A percentile compares a stretch with the other conserved stretches of the same genome.
Evolutionary conservation across 2,888 invertebrate species (phyloP).

Genomic region (Caenorhabditis sp.): DNA sequence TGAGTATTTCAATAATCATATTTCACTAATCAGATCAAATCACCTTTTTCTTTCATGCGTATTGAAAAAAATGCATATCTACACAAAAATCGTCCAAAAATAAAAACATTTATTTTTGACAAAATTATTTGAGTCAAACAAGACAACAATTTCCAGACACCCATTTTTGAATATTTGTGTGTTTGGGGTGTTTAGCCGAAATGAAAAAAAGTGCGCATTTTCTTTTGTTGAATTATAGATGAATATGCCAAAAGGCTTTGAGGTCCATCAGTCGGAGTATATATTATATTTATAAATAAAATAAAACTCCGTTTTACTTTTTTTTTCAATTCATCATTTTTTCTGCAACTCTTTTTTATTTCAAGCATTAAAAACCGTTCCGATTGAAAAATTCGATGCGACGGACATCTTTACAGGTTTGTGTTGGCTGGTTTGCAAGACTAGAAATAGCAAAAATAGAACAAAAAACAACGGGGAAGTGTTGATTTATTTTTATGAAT

Average conservation of each 20-base stretch:
- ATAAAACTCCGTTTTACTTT: too few species aligned
- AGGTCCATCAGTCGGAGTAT: constrained; percentile 21
- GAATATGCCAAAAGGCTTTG: constrained; percentile 23
- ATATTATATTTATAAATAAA: too few species aligned
- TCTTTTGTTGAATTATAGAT: constrained; percentile 35
- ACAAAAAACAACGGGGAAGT: not conserved
- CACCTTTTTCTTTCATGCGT: not conserved
- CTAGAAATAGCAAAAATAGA: too few species aligned
- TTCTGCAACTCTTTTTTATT: not conserved
- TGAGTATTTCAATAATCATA: not conserved
- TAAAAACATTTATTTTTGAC: too few species aligned
- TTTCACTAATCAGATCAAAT: not conserved
- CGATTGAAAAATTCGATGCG: not conserved
- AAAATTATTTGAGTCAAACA: too few species aligned
- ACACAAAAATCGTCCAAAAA: too few species aligned
- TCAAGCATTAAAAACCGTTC: not conserved
- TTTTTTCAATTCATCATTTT: not conserved
- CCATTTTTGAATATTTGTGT: not conserved
- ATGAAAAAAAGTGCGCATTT: constrained; percentile 9
- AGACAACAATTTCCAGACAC: not conserved
- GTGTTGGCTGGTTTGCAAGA: not conserved
- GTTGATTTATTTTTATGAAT: not conserved
- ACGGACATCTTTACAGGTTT: not conserved
- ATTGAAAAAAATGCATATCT: too few species aligned
- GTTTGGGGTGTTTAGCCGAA: not conserved